A percentile compares a stretch with the other conserved stretches of the same genome.
Conservation (phyloP, 1,140 invertebrate species). For the Pararge aegeria region DNA sequence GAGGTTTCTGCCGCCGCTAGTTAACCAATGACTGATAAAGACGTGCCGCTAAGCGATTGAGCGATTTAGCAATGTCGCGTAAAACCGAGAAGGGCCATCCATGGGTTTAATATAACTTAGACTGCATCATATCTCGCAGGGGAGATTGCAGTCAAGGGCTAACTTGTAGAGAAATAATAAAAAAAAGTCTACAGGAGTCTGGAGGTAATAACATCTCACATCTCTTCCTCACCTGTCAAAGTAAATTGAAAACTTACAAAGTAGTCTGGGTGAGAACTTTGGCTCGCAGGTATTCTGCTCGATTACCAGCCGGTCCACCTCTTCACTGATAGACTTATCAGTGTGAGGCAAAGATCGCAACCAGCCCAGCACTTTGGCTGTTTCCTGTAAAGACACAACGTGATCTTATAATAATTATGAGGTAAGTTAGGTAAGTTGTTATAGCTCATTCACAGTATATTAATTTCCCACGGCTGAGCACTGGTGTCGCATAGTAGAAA, state of each 20-base stretch:
- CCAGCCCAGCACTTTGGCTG: conserved; percentile 60
- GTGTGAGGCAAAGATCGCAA: conserved; percentile 55
- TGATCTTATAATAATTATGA: too few relatives aligned
- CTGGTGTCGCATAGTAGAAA: too few relatives aligned
- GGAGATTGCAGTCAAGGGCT: background rate
- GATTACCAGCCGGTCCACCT: conserved; percentile 54
- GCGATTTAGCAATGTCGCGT: background rate
- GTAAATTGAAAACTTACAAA: conserved; percentile 50
- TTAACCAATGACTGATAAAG: background rate
- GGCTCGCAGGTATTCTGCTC: conserved; percentile 61
- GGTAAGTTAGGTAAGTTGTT: too few relatives aligned
- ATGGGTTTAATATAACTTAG: too few relatives aligned
- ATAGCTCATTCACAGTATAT: too few relatives aligned
- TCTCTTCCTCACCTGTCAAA: too few relatives aligned
- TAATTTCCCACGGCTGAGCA: too few relatives aligned
- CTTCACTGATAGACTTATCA: conserved; percentile 52
- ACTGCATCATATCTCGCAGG: background rate
- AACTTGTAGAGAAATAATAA: conserved; percentile 1
- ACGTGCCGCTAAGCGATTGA: background rate
- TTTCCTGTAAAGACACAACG: conserved; percentile 46
- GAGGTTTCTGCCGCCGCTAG: background rate
- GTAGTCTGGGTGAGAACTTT: conserved; percentile 60
- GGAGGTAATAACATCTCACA: background rate
- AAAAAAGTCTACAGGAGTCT: background rate
- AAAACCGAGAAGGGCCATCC: background rate